Conservation (phyloP, 2,797 vertebrate species). For the Smutsia temminckii region DNA sequence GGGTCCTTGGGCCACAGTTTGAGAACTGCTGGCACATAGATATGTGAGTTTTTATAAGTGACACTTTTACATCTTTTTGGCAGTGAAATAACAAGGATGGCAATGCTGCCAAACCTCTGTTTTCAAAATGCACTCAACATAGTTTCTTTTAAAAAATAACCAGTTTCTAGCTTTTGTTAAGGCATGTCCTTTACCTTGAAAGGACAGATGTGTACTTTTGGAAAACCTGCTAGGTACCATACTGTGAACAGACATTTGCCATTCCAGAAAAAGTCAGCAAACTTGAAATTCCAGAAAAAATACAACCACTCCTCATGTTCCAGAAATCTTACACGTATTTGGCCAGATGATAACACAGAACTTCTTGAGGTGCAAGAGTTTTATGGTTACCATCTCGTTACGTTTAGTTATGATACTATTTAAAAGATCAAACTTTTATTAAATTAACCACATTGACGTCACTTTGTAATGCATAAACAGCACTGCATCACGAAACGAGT, state of each 20-base stretch:
- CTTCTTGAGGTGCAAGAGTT: neutral
- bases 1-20: neutral
- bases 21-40: neutral
- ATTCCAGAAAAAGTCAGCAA: neutral
- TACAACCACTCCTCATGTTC: neutral
- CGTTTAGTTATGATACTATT: neutral
- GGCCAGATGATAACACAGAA: neutral
- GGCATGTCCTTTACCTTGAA: slow-evolving; percentile 9
- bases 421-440: neutral
- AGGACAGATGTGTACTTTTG: neutral
- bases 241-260: neutral
- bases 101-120: neutral
- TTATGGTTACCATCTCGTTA: neutral
- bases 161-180: slow-evolving; percentile 23
- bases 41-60: neutral
- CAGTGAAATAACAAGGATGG: neutral
- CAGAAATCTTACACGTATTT: neutral
- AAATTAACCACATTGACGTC: neutral
- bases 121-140: neutral
- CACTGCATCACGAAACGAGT: no score
- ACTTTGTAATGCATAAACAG: neutral
- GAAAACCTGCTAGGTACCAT: neutral
- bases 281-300: neutral
- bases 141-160: neutral
- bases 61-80: neutral